Percentiles rank a stretch among this genome's conserved stretches.
Evolutionary conservation across 2,113 vertebrate species (phyloP).

Genomic region (Phalacrocorax pelagicus): DNA sequence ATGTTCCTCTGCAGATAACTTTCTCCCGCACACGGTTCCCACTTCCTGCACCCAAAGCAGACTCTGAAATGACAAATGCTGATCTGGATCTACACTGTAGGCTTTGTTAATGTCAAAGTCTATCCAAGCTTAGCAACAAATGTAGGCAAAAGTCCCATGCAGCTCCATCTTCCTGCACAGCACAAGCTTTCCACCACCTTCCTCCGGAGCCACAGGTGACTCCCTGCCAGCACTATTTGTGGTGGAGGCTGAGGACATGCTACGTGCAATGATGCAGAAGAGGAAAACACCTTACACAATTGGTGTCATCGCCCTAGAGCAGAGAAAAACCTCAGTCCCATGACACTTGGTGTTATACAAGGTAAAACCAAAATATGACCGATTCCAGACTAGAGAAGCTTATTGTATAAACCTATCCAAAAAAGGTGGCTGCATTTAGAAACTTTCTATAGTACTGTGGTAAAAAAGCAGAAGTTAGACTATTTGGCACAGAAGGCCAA

Average conservation of each 20-base stretch:
- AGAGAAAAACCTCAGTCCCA: neutral
- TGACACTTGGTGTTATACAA: accelerated
- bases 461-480: neutral
- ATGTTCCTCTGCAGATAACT: neutral
- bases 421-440: neutral
- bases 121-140: neutral
- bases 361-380: neutral
- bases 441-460: neutral
- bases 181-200: neutral
- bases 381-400: neutral
- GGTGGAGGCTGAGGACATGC: neutral
- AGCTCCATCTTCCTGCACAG: neutral
- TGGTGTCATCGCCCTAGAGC: accelerated
- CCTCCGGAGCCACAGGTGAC: neutral
- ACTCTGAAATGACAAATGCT: neutral
- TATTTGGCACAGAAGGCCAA: neutral
- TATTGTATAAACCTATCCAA: neutral
- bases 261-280: accelerated
- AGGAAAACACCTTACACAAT: neutral
- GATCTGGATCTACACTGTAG: neutral
- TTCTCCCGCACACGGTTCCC: neutral
- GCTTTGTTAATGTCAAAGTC: neutral
- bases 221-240: neutral
- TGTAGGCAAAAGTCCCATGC: neutral
- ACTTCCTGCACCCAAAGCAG: neutral